Conservation (phyloP, 2,113 vertebrate genomes). For the Edolisoma coerulescens region DNA sequence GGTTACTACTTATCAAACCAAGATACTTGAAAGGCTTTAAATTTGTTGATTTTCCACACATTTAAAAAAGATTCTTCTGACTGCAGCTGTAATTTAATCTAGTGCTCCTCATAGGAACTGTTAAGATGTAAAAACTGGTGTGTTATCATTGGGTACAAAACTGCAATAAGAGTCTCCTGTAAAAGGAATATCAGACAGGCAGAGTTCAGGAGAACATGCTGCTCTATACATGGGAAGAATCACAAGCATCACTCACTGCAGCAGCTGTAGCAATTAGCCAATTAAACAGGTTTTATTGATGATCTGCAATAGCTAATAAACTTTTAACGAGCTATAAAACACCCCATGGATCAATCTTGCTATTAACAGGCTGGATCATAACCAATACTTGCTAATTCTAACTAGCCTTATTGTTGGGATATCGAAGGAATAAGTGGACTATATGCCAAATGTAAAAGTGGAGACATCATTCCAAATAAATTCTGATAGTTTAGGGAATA, state of each 20-base stretch:
- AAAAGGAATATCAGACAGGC: background rate
- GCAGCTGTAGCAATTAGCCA: conserved; percentile 48
- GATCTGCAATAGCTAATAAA: conserved; percentile 55
- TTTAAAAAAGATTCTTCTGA: background rate
- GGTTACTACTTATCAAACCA: background rate
- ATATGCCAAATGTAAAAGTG: background rate
- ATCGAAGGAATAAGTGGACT: background rate
- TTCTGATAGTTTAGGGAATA: background rate
- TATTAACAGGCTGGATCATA: conserved; percentile 43
- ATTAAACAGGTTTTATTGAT: conserved; percentile 51
- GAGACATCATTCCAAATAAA: background rate
- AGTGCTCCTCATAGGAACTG: background rate
- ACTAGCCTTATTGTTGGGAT: background rate
- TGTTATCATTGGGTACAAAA: background rate
- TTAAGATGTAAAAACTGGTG: background rate
- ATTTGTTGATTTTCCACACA: background rate
- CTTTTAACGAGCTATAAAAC: conserved; percentile 28
- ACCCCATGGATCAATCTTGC: conserved; percentile 22
- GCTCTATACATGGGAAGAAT: background rate
- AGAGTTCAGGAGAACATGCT: background rate
- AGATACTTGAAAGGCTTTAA: background rate
- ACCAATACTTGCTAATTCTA: conserved; percentile 12
- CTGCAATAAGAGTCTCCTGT: background rate
- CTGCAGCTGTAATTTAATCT: background rate
- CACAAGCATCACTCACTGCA: background rate